These are phyloP conservation scores for Limonius californicus DNA, from an alignment of 1,140 invertebrate species.

Conservation along the genomic window DNA sequence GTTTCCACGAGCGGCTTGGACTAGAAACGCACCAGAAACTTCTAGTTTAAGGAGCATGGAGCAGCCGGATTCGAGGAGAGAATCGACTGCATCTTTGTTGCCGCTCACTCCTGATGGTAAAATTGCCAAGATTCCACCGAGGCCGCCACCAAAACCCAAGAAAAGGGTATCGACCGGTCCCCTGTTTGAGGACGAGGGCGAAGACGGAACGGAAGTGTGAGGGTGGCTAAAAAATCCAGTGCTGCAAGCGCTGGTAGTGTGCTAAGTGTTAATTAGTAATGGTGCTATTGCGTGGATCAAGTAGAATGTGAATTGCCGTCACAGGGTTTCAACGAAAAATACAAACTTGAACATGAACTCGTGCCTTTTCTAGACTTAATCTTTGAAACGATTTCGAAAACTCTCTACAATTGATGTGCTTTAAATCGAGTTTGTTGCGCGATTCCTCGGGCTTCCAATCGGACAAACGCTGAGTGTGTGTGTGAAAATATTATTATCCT, in stretches of 20 bases:
- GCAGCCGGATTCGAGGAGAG: conserved; percentile 28
- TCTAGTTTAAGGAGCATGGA: conserved; percentile 28
- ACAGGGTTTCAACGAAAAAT: conserved; percentile 13
- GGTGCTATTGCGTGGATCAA: conserved; percentile 9
- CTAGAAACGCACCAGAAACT: not conserved
- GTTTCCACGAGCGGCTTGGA: conserved; percentile 25
- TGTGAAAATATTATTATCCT: not conserved
- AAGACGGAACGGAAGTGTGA: conserved; percentile 82
- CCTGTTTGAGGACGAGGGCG: conserved; percentile 78
- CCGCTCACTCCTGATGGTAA: conserved; percentile 28
- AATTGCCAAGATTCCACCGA: conserved; percentile 67
- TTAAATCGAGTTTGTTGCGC: not conserved
- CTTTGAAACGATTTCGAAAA: not conserved
- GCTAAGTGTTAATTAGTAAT: not conserved
- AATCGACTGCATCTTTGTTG: conserved; percentile 28
- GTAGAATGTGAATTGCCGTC: not conserved
- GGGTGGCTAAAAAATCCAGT: conserved; percentile 20
- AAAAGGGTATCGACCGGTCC: conserved; percentile 60
- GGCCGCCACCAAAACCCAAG: conserved; percentile 77
- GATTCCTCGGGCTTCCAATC: conserved; percentile 2
- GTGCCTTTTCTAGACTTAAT: conserved; percentile 1
- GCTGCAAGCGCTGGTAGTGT: conserved; percentile 1
- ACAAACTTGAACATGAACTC: not conserved
- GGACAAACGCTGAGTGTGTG: not conserved
- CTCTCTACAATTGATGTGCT: conserved; percentile 3